Percentiles rank a stretch among this genome's conserved stretches.
Evolutionary conservation across 2,113 vertebrate genomes (phyloP).

Genomic region (Kryptolebias marmoratus): DNA sequence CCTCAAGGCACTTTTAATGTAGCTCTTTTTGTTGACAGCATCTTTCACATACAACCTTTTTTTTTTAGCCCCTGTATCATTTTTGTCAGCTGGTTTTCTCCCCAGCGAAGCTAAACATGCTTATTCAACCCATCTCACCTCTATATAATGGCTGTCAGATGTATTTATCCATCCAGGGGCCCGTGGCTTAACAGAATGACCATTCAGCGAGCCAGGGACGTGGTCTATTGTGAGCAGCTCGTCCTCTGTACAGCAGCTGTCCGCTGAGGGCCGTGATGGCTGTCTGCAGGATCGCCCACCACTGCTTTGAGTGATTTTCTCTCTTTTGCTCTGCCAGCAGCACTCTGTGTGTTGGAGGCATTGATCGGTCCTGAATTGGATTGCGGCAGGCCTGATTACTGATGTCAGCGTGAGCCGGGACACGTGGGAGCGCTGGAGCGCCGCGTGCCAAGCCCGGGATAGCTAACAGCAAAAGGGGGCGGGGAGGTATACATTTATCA

Average conservation of each 20-base stretch:
- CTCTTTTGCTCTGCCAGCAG: slow-evolving; percentile 56
- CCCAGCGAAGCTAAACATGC: slow-evolving; percentile 35
- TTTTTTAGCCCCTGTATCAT: background rate
- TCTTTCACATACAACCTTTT: background rate
- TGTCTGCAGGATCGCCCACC: slow-evolving; percentile 59
- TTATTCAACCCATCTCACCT: slow-evolving; percentile 51
- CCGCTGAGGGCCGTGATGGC: slow-evolving; percentile 48
- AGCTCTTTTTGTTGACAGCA: slow-evolving; percentile 13
- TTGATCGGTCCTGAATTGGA: slow-evolving; percentile 79
- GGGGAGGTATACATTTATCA: slow-evolving; percentile 63
- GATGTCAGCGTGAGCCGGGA: slow-evolving; percentile 68
- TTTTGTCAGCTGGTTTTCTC: slow-evolving; percentile 23
- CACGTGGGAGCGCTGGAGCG: slow-evolving; percentile 65
- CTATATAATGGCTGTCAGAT: slow-evolving; percentile 46
- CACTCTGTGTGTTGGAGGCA: slow-evolving; percentile 67
- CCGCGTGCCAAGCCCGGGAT: slow-evolving; percentile 52
- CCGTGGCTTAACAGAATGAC: slow-evolving; percentile 54
- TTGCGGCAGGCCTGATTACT: slow-evolving; percentile 75
- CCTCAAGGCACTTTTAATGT: slow-evolving; percentile 38
- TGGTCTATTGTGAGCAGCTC: slow-evolving; percentile 43
- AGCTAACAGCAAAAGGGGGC: background rate
- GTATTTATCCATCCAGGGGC: slow-evolving; percentile 37
- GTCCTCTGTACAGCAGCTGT: slow-evolving; percentile 41
- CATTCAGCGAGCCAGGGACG: slow-evolving; percentile 34
- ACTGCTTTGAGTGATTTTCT: slow-evolving; percentile 55